Conservation (phyloP, 2,113 vertebrate species). For the Nicator chloris region DNA sequence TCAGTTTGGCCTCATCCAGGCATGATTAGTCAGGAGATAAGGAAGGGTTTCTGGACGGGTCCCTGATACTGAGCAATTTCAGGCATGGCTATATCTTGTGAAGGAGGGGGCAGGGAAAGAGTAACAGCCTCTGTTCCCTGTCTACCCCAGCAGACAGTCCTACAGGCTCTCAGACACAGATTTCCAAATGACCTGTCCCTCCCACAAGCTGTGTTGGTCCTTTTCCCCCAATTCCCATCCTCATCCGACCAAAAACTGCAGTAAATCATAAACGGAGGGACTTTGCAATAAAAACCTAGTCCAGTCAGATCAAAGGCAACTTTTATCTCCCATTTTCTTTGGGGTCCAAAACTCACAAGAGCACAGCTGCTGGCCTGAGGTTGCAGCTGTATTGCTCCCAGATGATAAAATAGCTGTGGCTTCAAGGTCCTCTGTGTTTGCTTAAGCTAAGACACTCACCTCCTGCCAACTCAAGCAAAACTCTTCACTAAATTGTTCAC, state of each 20-base stretch:
- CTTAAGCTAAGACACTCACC: background rate
- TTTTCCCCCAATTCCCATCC: background rate
- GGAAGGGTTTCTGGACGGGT: background rate
- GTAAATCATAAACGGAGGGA: background rate
- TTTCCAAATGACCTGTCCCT: background rate
- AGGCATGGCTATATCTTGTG: background rate
- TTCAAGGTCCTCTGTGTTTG: conserved; percentile 1
- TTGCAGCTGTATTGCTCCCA: conserved; percentile 18
- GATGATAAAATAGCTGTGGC: background rate
- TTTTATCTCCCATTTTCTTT: conserved; percentile 27
- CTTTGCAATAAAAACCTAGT: background rate
- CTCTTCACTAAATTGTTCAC: background rate
- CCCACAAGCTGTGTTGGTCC: background rate
- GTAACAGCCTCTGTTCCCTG: background rate
- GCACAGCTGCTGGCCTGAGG: conserved; percentile 6
- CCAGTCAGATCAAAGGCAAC: conserved; percentile 37
- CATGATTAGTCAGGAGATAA: conserved; percentile 49
- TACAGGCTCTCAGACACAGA: background rate
- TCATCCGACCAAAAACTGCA: background rate
- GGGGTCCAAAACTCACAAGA: conserved; percentile 1
- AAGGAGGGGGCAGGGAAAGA: background rate
- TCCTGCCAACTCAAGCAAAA: background rate
- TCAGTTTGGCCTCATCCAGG: conserved; percentile 50
- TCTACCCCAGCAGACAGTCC: background rate
- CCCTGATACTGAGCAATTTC: background rate